Conservation (phyloP, 2,888 invertebrate species). For the Plebejus anna region DNA sequence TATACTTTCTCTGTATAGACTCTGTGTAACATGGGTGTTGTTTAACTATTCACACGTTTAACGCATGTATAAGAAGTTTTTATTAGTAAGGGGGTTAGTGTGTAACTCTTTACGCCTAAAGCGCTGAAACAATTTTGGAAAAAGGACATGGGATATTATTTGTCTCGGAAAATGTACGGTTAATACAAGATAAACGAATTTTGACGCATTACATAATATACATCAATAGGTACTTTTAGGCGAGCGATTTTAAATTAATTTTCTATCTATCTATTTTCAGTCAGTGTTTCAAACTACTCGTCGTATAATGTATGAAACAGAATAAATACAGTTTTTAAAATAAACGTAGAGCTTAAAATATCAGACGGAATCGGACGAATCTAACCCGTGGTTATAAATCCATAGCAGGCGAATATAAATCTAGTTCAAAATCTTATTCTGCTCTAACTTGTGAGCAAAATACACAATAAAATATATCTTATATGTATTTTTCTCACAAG, state of each 20-base stretch:
- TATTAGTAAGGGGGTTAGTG: no score
- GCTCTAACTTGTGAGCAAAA: background rate
- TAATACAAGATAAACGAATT: no score
- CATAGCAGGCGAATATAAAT: background rate
- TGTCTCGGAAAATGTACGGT: no score
- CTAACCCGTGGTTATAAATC: background rate
- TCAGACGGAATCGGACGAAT: background rate
- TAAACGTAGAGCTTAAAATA: background rate
- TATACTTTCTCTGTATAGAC: no score
- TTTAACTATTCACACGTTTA: no score
- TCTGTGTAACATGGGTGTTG: no score
- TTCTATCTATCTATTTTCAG: background rate
- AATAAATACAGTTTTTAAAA: background rate
- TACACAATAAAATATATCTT: no score
- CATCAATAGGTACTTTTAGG: background rate
- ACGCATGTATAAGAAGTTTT: no score
- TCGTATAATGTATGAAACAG: background rate
- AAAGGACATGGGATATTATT: no score
- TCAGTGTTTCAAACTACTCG: background rate
- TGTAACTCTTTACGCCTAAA: no score
- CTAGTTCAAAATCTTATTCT: background rate
- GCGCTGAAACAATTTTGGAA: no score
- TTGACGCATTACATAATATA: background rate
- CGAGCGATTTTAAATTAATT: background rate
- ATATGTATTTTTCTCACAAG: no score